Evolutionary conservation across 2,888 invertebrate genomes (phyloP).

Genomic region (Lasioglossum malachurum): DNA sequence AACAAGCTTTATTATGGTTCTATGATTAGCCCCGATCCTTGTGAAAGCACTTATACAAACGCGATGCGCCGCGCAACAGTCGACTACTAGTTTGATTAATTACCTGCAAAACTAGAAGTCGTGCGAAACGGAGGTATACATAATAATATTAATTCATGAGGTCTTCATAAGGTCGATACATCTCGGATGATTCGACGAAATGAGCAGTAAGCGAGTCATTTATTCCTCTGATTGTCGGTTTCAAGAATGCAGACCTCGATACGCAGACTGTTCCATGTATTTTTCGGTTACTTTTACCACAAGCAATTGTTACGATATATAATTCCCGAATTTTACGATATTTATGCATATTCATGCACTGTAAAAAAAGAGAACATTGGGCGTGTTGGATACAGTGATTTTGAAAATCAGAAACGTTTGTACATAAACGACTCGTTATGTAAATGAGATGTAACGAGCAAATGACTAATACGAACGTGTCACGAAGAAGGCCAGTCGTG

Average conservation of each 20-base stretch:
- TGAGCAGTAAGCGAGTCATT: not conserved
- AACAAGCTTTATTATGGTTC: slow-evolving; percentile 33
- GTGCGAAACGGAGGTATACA: not conserved
- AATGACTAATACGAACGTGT: not conserved
- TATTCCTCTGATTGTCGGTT: slow-evolving; percentile 11
- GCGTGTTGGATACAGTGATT: not conserved
- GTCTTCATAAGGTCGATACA: not conserved
- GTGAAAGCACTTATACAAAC: slow-evolving; percentile 22
- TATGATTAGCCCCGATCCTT: slow-evolving; percentile 45
- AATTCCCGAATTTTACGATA: not conserved
- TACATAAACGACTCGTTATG: not conserved
- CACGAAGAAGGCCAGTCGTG: not conserved
- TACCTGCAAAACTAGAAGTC: not conserved
- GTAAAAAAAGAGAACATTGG: not conserved
- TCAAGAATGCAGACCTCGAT: not conserved
- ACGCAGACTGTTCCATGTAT: not conserved
- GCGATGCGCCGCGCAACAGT: not conserved
- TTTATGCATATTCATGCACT: not conserved
- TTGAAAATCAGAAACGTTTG: not conserved
- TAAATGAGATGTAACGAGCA: slow-evolving; percentile 7
- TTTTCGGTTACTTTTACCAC: not conserved
- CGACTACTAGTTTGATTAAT: slow-evolving; percentile 22
- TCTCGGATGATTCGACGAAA: slow-evolving; percentile 3
- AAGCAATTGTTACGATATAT: not conserved
- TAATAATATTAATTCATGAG: not conserved